A percentile compares a stretch with the other conserved stretches of the same genome.
Evolutionary conservation across 2,888 invertebrate species (phyloP).

Genomic region (Drosophila basisetae): DNA sequence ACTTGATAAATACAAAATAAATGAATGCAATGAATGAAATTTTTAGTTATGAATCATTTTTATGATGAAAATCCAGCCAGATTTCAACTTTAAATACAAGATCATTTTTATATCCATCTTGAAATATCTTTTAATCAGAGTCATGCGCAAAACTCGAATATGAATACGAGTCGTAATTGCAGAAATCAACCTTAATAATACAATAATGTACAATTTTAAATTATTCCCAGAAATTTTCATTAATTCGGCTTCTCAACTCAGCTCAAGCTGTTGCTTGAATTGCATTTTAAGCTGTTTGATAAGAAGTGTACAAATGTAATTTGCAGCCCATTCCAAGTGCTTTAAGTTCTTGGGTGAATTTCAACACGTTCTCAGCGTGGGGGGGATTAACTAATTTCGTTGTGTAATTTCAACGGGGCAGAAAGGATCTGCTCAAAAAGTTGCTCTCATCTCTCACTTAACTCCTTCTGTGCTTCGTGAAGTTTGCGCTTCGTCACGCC

Average conservation of each 20-base stretch:
- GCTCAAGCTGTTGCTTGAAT: constrained; percentile 1
- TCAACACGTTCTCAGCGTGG: constrained; percentile 56
- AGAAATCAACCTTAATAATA: not conserved
- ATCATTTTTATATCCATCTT: not conserved
- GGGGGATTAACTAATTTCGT: constrained; percentile 66
- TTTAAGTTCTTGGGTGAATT: constrained; percentile 29
- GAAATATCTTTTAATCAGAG: not conserved
- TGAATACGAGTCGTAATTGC: not conserved
- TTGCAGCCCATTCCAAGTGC: constrained; percentile 4
- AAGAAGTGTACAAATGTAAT: constrained; percentile 8
- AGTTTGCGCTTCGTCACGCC: constrained; percentile 66
- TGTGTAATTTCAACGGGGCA: constrained; percentile 40
- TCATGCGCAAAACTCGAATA: not conserved
- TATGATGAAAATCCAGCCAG: not conserved
- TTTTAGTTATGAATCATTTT: not conserved
- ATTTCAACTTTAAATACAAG: not conserved
- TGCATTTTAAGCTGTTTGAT: not conserved
- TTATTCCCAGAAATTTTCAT: not conserved
- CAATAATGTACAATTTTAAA: not conserved
- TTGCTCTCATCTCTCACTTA: constrained; percentile 51
- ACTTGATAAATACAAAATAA: not conserved
- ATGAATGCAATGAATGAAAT: not conserved
- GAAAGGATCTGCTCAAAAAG: constrained; percentile 30
- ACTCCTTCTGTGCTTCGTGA: constrained; percentile 44
- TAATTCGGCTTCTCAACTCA: not conserved